Percentiles rank a stretch among this genome's conserved stretches.
phyloP scores from a whole-genome alignment of 1,140 invertebrate species.

The Drosophila jambulina region DNA sequence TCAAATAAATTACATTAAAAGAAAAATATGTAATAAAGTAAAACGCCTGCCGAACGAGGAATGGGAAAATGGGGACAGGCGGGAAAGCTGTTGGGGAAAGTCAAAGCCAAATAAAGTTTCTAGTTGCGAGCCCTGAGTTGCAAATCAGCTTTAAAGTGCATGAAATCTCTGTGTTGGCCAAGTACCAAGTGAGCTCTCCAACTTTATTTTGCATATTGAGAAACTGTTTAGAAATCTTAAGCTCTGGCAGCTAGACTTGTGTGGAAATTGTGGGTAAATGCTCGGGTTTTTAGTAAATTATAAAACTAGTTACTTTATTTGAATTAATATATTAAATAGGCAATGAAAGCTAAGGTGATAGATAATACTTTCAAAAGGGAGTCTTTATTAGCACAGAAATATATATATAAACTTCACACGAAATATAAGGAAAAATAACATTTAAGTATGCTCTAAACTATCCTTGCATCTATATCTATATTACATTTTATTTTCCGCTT shows the following conservation, averaged over 20 bases:
- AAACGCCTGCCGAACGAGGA: constrained; percentile 41
- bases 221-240: background rate
- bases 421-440: background rate
- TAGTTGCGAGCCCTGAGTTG: background rate
- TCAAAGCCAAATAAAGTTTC: constrained; percentile 7
- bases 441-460: background rate
- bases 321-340: no score
- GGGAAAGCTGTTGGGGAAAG: background rate
- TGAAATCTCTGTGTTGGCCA: constrained; percentile 3
- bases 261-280: background rate
- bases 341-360: no score
- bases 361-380: background rate
- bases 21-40: constrained; percentile 74
- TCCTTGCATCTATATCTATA: background rate
- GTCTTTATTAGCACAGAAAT: background rate
- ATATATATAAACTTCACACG: background rate
- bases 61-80: background rate
- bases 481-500: no score
- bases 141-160: constrained; percentile 13
- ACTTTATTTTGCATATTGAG: constrained; percentile 1
- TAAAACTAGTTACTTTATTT: no score
- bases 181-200: background rate
- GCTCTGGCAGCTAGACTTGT: background rate
- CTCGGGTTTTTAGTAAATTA: background rate
- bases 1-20: constrained; percentile 75